Percentiles rank a stretch among this genome's conserved stretches.
Conservation (phyloP, 2,113 vertebrate genomes). For the Oriolus oriolus region DNA sequence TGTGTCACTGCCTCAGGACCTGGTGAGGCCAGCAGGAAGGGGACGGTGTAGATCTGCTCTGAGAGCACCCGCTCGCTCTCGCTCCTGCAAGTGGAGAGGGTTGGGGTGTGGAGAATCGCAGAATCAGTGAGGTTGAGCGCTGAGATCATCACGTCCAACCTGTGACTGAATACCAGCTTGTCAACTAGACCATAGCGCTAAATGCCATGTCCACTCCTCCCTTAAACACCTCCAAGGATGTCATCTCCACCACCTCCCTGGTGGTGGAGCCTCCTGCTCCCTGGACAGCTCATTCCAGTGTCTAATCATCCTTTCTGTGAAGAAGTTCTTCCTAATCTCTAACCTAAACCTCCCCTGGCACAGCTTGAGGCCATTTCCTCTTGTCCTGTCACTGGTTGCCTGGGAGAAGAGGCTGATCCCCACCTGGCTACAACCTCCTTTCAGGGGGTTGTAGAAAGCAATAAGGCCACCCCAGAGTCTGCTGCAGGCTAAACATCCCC, state of each 20-base stretch:
- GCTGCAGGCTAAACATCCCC: not conserved
- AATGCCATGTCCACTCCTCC: not conserved
- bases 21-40: conserved; percentile 71
- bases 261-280: not conserved
- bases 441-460: not conserved
- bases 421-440: not conserved
- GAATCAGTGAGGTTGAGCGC: not conserved
- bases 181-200: not conserved
- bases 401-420: not conserved
- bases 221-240: not conserved
- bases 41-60: conserved; percentile 74
- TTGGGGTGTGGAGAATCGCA: not conserved
- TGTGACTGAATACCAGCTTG: not conserved
- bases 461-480: not conserved
- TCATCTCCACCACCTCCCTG: not conserved
- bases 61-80: conserved; percentile 79
- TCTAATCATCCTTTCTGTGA: not conserved
- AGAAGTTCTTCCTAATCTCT: not conserved
- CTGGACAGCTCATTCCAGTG: not conserved
- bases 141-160: not conserved
- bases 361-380: not conserved
- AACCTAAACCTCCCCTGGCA: not conserved
- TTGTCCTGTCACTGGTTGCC: not conserved
- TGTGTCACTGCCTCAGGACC: not conserved
- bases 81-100: conserved; percentile 61